Percentiles rank a stretch among this genome's conserved stretches.
These are phyloP conservation scores for Chelonia mydas DNA, from an alignment of 2,797 vertebrate genomes.

Conservation along the genomic window DNA sequence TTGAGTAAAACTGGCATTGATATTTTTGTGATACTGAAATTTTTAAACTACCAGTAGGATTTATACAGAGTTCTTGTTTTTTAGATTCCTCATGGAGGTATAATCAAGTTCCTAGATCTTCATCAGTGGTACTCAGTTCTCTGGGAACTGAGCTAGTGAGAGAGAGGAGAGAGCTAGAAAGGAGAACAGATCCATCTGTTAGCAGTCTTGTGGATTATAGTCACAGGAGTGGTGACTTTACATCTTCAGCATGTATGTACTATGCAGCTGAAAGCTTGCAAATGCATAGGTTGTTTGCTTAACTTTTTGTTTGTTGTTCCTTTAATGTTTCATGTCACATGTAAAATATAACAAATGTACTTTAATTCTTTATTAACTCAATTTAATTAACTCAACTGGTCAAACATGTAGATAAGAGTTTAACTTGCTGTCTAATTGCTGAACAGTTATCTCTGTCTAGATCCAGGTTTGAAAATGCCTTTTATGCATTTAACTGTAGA, in stretches of 20 bases:
- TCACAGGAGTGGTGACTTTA: constrained; percentile 81
- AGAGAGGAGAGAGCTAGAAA: constrained; percentile 88
- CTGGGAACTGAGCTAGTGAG: constrained; percentile 86
- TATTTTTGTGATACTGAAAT: neutral
- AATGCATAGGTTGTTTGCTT: neutral
- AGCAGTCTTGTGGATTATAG: constrained; percentile 84
- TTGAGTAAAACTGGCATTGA: neutral
- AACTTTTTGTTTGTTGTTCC: neutral
- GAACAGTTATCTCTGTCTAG: neutral
- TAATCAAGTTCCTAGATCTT: constrained; percentile 88
- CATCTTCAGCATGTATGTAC: constrained; percentile 86
- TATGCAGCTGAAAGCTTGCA: neutral
- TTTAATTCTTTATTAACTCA: neutral
- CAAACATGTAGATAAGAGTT: neutral
- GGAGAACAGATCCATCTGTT: constrained; percentile 82
- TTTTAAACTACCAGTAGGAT: constrained; percentile 27
- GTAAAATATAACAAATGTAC: neutral
- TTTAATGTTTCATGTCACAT: neutral
- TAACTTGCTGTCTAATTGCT: neutral
- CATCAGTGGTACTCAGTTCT: constrained; percentile 83
- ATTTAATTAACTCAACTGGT: neutral
- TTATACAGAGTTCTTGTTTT: constrained; percentile 27
- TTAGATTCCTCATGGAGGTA: constrained; percentile 90
- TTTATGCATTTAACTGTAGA: neutral
- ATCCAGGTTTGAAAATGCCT: neutral